These are phyloP conservation scores for Oostethus manadensis DNA, from an alignment of 2,113 vertebrate species.

Conservation along the genomic window DNA sequence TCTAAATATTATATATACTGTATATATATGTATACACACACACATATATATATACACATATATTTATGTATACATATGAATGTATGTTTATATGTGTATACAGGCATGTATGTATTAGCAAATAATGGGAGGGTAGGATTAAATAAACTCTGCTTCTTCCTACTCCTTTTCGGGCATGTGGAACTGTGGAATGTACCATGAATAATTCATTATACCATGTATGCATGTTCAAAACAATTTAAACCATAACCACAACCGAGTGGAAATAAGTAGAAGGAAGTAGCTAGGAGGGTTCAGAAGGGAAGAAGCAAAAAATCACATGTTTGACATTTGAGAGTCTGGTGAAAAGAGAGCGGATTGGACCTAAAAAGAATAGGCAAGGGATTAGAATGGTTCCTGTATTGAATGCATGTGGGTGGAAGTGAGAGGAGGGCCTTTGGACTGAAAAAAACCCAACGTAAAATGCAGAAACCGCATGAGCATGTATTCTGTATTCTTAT, in stretches of 20 bases:
- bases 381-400: slow-evolving; percentile 40
- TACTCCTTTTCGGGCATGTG: too few relatives aligned
- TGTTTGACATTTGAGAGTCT: slow-evolving; percentile 53
- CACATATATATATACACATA: too few relatives aligned
- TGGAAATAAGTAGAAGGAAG: slow-evolving; percentile 10
- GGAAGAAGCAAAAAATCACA: slow-evolving; percentile 45
- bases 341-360: slow-evolving; percentile 36
- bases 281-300: slow-evolving; percentile 18
- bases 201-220: too few relatives aligned
- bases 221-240: too few relatives aligned
- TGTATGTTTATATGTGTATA: too few relatives aligned
- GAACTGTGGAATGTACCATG: too few relatives aligned
- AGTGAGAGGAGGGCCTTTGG: slow-evolving; percentile 45
- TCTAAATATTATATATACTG: too few relatives aligned
- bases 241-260: slow-evolving; percentile 2
- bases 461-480: slow-evolving; percentile 26
- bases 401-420: slow-evolving; percentile 44
- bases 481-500: slow-evolving; percentile 8
- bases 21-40: too few relatives aligned
- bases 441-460: slow-evolving; percentile 31
- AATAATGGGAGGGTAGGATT: too few relatives aligned
- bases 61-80: too few relatives aligned
- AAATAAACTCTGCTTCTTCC: too few relatives aligned
- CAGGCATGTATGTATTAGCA: too few relatives aligned
- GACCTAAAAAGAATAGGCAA: slow-evolving; percentile 44